These are phyloP conservation scores for Silvanus unidentatus DNA, from an alignment of 2,888 invertebrate species.

Conservation along the genomic window DNA sequence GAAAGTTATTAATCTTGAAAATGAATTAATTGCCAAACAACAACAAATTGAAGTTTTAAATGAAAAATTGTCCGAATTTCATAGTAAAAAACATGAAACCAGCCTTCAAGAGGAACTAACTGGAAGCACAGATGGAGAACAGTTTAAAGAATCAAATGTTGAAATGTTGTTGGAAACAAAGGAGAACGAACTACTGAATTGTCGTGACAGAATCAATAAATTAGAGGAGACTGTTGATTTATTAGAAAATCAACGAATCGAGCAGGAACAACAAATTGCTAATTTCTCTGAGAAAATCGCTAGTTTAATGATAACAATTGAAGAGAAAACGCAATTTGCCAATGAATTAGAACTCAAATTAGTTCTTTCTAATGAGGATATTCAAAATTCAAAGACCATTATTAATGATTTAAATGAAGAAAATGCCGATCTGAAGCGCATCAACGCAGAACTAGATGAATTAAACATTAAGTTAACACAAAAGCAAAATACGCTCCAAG, in stretches of 20 bases:
- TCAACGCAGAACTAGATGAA: slow-evolving; percentile 25
- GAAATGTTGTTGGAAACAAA: slow-evolving; percentile 67
- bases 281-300: not conserved
- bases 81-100: slow-evolving; percentile 22
- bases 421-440: slow-evolving; percentile 27
- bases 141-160: slow-evolving; percentile 20
- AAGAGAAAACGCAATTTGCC: slow-evolving; percentile 57
- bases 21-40: slow-evolving; percentile 7
- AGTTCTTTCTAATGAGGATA: not conserved
- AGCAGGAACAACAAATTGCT: not conserved
- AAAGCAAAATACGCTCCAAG: slow-evolving; percentile 27
- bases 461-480: slow-evolving; percentile 25
- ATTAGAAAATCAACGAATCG: slow-evolving; percentile 54
- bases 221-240: slow-evolving; percentile 61
- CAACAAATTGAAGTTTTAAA: slow-evolving; percentile 17
- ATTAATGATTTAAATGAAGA: slow-evolving; percentile 51
- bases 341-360: slow-evolving; percentile 54
- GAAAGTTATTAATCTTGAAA: slow-evolving; percentile 41
- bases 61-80: slow-evolving; percentile 29
- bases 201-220: slow-evolving; percentile 57
- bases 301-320: slow-evolving; percentile 25
- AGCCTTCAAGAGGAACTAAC: slow-evolving; percentile 34
- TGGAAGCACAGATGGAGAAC: slow-evolving; percentile 28
- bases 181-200: slow-evolving; percentile 60
- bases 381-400: slow-evolving; percentile 52